These are phyloP conservation scores for Thunnus thynnus DNA, from an alignment of 2,113 vertebrate genomes.

Conservation along the genomic window DNA sequence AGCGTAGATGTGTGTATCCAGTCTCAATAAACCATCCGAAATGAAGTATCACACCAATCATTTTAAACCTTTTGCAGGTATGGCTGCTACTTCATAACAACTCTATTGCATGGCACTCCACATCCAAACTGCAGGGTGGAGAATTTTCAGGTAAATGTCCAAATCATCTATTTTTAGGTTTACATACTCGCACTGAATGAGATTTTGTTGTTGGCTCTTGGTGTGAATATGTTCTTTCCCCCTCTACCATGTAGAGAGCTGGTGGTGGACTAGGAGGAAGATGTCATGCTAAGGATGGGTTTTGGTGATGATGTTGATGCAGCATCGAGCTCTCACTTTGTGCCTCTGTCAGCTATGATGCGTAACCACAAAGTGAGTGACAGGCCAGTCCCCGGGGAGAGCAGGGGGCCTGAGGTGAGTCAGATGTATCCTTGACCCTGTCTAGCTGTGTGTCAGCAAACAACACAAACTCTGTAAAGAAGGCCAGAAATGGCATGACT, in stretches of 20 bases:
- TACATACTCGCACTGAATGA: conserved; percentile 62
- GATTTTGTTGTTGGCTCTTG: conserved; percentile 70
- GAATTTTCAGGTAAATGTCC: conserved; percentile 73
- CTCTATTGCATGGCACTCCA: conserved; percentile 59
- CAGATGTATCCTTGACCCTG: conserved; percentile 83
- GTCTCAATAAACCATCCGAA: conserved; percentile 46
- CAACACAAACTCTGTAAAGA: conserved; percentile 68
- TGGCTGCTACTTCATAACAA: conserved; percentile 49
- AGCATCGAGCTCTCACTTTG: conserved; percentile 80
- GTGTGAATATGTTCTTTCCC: conserved; percentile 58
- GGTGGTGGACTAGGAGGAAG: conserved; percentile 77
- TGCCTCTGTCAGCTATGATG: conserved; percentile 82
- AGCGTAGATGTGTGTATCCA: conserved; percentile 37
- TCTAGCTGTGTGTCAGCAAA: conserved; percentile 74
- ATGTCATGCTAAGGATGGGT: conserved; percentile 81
- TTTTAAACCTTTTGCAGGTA: conserved; percentile 57
- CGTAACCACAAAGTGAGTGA: conserved; percentile 79
- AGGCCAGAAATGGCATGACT: conserved; percentile 60
- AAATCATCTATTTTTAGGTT: conserved; percentile 72
- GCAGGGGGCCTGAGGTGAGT: conserved; percentile 81
- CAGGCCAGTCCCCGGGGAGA: conserved; percentile 75
- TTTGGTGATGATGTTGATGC: conserved; percentile 81
- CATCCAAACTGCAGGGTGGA: conserved; percentile 40
- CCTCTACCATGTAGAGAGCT: conserved; percentile 64
- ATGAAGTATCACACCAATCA: conserved; percentile 59